Conservation (phyloP, 2,888 invertebrate genomes). For the Caenorhabditis sp. region DNA sequence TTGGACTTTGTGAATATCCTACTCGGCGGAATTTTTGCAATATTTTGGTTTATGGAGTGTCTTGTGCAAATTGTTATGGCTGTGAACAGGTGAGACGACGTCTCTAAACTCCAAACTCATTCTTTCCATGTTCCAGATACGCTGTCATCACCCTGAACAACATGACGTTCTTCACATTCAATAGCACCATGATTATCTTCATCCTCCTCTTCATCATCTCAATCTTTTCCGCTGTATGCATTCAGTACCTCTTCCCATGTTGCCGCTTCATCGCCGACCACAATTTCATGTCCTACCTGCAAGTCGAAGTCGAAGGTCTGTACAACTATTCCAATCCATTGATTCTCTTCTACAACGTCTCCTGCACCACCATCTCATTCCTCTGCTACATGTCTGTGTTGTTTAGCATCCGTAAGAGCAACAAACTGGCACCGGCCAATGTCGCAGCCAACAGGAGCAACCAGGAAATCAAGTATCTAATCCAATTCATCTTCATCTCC, state of each 20-base stretch:
- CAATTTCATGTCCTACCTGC: too few species aligned
- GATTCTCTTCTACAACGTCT: conserved; percentile 15
- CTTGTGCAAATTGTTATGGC: conserved; percentile 12
- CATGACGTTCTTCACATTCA: conserved; percentile 24
- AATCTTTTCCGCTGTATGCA: conserved; percentile 1
- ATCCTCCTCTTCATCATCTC: conserved; percentile 1
- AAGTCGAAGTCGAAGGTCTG: not conserved
- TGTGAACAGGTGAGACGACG: too few species aligned
- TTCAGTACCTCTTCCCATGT: conserved; percentile 9
- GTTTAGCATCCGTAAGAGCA: not conserved
- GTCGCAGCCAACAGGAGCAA: not conserved
- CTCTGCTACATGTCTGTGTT: conserved; percentile 20
- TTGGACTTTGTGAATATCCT: not conserved
- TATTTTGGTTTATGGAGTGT: conserved; percentile 35
- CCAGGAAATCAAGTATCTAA: conserved; percentile 45
- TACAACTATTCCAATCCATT: conserved; percentile 27
- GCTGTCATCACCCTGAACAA: conserved; percentile 6
- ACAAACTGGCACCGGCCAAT: not conserved
- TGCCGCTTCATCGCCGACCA: not conserved
- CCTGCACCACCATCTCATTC: conserved; percentile 14
- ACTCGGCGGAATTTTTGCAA: conserved; percentile 32
- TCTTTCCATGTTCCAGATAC: too few species aligned
- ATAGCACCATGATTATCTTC: conserved; percentile 20
- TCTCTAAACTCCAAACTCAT: too few species aligned
- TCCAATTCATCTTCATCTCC: conserved; percentile 66